Evolutionary conservation across 2,113 vertebrate genomes (phyloP).

Genomic region (Zosterops borbonicus): DNA sequence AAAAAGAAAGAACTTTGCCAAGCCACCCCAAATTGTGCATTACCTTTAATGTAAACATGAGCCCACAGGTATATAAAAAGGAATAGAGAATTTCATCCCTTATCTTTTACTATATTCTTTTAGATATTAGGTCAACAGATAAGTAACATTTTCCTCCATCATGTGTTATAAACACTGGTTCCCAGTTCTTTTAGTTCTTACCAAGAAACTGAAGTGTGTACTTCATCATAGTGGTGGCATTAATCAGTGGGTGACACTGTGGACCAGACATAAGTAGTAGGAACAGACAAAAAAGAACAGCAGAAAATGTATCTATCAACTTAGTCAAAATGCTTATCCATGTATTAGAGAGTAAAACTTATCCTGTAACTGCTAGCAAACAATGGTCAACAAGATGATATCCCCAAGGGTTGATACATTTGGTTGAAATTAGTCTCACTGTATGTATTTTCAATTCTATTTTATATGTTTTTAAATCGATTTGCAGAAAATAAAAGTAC

Average conservation of each 20-base stretch:
- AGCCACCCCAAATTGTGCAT: neutral
- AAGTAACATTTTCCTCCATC: neutral
- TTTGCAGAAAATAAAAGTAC: constrained; percentile 43
- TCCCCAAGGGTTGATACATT: neutral
- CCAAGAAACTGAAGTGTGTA: neutral
- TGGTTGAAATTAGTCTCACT: neutral
- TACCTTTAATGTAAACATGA: neutral
- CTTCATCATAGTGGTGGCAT: neutral
- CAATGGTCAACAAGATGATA: neutral
- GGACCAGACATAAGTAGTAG: neutral
- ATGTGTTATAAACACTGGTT: neutral
- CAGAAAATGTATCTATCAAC: neutral
- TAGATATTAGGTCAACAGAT: neutral
- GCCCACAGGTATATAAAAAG: neutral
- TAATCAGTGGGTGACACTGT: neutral
- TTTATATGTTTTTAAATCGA: neutral
- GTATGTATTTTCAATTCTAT: neutral
- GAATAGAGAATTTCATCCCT: neutral
- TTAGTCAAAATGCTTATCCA: neutral
- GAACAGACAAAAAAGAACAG: neutral
- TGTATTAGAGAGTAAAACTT: neutral
- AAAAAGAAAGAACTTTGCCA: neutral
- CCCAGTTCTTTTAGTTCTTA: neutral
- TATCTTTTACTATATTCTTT: neutral
- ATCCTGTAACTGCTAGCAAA: neutral